phyloP scores from a whole-genome alignment of 2,113 vertebrate genomes.

The Pica pica region DNA sequence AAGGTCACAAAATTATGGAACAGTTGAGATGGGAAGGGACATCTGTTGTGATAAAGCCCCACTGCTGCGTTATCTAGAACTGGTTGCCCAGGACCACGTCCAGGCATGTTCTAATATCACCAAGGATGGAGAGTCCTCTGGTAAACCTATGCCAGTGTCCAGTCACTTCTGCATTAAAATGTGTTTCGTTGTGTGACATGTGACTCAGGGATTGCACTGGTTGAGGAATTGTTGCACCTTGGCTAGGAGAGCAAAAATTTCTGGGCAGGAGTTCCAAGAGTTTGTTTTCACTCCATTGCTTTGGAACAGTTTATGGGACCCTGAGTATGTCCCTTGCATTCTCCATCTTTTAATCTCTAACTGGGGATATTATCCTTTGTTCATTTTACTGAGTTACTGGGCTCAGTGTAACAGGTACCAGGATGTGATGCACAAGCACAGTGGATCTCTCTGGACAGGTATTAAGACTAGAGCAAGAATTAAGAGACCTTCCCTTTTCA shows the following conservation, averaged over 20 bases:
- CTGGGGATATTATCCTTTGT: neutral
- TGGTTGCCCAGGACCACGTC: neutral
- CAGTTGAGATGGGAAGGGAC: neutral
- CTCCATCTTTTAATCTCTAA: neutral
- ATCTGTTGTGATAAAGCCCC: accelerated
- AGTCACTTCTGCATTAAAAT: neutral
- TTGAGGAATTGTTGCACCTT: neutral
- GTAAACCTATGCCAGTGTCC: neutral
- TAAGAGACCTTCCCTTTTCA: neutral
- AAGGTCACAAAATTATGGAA: neutral
- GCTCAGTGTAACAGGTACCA: neutral
- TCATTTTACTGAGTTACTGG: neutral
- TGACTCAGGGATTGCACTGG: neutral
- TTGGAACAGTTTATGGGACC: neutral
- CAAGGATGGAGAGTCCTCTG: neutral
- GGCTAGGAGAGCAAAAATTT: neutral
- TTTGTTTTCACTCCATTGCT: neutral
- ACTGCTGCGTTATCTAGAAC: neutral
- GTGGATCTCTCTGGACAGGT: neutral
- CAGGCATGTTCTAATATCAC: neutral
- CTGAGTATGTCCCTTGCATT: neutral
- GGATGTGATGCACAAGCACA: neutral
- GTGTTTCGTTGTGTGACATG: neutral
- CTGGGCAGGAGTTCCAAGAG: neutral
- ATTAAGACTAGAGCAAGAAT: neutral